Conservation (phyloP, 2,797 vertebrate genomes). For the Microchirus variegatus region DNA sequence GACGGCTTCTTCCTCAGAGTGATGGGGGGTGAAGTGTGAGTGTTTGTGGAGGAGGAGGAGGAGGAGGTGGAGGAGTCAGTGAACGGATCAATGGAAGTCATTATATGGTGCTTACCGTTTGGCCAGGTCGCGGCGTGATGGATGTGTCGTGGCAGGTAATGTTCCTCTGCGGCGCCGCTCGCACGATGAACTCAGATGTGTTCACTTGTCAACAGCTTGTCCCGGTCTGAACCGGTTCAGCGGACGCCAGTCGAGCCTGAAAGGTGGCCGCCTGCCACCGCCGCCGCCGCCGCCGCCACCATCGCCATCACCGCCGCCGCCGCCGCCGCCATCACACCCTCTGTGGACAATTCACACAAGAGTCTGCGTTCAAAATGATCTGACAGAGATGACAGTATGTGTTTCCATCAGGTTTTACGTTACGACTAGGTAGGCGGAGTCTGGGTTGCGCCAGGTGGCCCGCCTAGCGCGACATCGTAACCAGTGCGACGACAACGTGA, state of each 20-base stretch:
- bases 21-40: conserved; percentile 20
- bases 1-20: conserved; percentile 35
- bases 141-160: conserved; percentile 61
- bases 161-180: conserved; percentile 38
- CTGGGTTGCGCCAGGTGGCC: no score
- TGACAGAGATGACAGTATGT: no score
- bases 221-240: conserved; percentile 43
- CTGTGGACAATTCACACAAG: no score
- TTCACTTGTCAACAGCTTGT: conserved; percentile 53
- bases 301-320: no score
- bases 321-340: no score
- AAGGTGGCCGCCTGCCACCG: neutral
- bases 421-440: no score
- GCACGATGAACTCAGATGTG: conserved; percentile 61
- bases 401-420: no score
- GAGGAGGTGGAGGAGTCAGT: conserved; percentile 34
- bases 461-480: no score
- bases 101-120: conserved; percentile 65
- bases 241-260: conserved; percentile 27
- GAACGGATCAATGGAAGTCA: conserved; percentile 67
- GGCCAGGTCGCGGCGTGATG: conserved; percentile 59
- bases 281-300: no score
- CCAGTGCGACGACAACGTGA: no score
- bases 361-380: no score
- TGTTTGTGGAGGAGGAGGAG: conserved; percentile 9